These are phyloP conservation scores for Rhea americana DNA, from an alignment of 2,113 vertebrate species.

Conservation along the genomic window DNA sequence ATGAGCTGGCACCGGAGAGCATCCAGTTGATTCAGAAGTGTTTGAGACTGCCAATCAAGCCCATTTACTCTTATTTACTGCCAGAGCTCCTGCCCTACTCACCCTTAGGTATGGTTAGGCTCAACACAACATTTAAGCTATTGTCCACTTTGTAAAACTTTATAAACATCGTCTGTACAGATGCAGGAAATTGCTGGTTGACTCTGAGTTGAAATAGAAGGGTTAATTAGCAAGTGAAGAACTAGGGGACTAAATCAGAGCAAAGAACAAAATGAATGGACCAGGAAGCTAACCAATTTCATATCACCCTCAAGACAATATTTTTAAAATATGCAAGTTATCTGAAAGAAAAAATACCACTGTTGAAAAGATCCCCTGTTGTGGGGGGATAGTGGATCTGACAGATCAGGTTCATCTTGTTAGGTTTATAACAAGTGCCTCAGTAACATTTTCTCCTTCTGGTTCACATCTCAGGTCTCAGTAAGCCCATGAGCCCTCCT, in stretches of 20 bases:
- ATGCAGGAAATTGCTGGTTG: not conserved
- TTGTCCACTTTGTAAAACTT: not conserved
- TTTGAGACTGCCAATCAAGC: not conserved
- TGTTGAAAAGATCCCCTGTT: not conserved
- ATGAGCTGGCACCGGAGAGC: too few relatives aligned
- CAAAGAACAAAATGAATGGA: not conserved
- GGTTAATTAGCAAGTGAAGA: not conserved
- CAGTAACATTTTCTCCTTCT: not conserved
- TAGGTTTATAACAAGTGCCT: not conserved
- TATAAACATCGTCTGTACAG: not conserved
- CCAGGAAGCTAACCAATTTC: not conserved
- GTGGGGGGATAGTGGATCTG: not conserved
- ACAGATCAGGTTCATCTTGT: not conserved
- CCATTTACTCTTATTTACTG: not conserved
- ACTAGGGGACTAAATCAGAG: not conserved
- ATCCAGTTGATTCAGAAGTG: too few relatives aligned
- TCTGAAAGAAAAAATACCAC: not conserved
- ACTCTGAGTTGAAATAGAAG: not conserved
- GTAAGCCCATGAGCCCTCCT: not conserved
- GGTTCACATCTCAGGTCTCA: not conserved
- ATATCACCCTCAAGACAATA: not conserved
- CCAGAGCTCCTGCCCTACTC: not conserved
- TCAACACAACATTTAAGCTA: not conserved
- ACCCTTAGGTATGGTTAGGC: not conserved
- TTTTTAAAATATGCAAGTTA: too few relatives aligned